Evolutionary conservation across 1,140 invertebrate species (phyloP).

Genomic region (Apolygus lucorum): DNA sequence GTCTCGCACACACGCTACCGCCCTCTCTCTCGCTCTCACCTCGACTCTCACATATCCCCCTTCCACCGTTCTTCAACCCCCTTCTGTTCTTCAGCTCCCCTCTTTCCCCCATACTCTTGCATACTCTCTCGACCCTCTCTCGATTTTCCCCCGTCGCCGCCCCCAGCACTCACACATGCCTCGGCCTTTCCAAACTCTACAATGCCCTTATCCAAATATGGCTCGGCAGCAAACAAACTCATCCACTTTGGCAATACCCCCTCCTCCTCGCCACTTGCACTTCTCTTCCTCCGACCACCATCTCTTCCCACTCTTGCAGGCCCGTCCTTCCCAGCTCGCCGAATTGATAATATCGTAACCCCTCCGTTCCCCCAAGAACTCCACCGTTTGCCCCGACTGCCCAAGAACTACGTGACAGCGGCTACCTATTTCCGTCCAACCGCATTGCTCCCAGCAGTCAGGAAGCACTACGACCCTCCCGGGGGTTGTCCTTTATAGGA

Average conservation of each 20-base stretch:
- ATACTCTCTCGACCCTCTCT: background rate
- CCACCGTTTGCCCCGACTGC: too few relatives aligned
- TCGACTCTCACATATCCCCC: background rate
- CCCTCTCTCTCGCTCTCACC: background rate
- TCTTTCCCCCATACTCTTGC: background rate
- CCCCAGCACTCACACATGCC: background rate
- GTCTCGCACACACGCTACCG: background rate
- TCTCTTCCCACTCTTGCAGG: background rate
- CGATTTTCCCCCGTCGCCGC: too few relatives aligned
- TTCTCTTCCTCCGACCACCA: background rate
- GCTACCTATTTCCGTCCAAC: too few relatives aligned
- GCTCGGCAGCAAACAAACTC: constrained; percentile 14
- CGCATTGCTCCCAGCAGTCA: too few relatives aligned
- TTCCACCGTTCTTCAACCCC: background rate
- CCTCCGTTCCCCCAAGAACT: too few relatives aligned
- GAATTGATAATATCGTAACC: background rate
- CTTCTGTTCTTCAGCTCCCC: background rate
- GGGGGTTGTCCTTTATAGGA: too few relatives aligned
- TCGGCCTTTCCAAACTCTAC: constrained; percentile 7
- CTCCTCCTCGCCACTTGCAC: background rate
- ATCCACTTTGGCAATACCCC: constrained; percentile 12
- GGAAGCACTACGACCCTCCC: too few relatives aligned
- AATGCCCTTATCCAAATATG: constrained; percentile 16
- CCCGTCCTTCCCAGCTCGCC: background rate
- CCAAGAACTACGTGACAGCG: too few relatives aligned